Conservation (phyloP, 2,797 vertebrate genomes). For the Lerista edwardsae region DNA sequence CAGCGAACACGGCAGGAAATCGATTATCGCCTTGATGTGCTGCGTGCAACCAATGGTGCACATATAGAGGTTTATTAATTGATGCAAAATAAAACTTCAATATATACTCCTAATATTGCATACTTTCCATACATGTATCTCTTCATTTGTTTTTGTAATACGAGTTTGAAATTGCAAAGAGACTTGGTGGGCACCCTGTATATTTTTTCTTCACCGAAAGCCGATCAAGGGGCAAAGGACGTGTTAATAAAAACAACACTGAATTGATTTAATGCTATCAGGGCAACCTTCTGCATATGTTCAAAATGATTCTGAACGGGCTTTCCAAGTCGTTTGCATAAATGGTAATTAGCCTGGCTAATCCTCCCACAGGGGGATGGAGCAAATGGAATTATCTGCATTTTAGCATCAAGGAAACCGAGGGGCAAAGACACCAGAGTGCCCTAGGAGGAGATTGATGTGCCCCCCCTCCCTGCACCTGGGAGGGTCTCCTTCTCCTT, state of each 20-base stretch:
- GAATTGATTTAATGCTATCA: slow-evolving; percentile 25
- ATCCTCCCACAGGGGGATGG: slow-evolving; percentile 19
- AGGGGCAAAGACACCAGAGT: slow-evolving; percentile 7
- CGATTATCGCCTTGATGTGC: no score
- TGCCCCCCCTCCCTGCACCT: fast-evolving
- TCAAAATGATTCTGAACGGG: background rate
- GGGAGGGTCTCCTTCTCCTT: background rate
- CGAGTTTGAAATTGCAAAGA: no score
- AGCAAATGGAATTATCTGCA: background rate
- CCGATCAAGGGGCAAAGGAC: background rate
- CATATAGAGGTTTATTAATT: no score
- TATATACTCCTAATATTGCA: no score
- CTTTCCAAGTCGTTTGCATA: slow-evolving; percentile 49
- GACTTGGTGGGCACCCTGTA: no score
- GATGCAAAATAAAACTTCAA: no score
- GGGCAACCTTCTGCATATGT: slow-evolving; percentile 34
- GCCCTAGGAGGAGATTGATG: slow-evolving; percentile 1
- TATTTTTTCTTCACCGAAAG: background rate
- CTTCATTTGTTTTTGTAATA: no score
- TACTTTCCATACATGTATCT: no score
- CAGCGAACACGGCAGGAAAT: no score
- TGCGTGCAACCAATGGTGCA: no score
- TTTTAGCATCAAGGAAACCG: slow-evolving; percentile 32
- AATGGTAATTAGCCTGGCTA: slow-evolving; percentile 40
- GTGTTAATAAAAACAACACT: background rate